Evolutionary conservation across 2,797 vertebrate genomes (phyloP).

Genomic region (Mormyrus proboscirostris): DNA sequence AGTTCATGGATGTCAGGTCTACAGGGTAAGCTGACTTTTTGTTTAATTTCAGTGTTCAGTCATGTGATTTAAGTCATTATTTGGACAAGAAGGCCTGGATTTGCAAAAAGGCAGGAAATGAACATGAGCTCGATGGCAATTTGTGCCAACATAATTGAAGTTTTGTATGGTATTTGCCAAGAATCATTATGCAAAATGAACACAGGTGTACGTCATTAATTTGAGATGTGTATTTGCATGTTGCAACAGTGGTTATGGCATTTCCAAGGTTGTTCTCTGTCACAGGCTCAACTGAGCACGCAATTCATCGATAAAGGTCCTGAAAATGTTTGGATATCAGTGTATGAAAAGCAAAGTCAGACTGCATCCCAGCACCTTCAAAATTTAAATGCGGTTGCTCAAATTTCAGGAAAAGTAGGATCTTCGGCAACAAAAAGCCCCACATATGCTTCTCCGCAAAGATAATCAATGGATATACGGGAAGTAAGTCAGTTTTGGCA

Average conservation of each 20-base stretch:
- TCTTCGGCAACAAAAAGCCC: background rate
- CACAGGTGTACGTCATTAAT: background rate
- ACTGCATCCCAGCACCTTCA: background rate
- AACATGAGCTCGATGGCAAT: background rate
- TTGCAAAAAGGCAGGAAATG: background rate
- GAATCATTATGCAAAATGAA: background rate
- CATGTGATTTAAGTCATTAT: conserved; percentile 14
- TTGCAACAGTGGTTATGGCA: background rate
- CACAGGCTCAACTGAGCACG: background rate
- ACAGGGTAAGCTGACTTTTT: background rate
- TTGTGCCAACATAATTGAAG: background rate
- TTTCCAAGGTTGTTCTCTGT: background rate
- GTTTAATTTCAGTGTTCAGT: conserved; percentile 8
- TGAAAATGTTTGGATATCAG: background rate
- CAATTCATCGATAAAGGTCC: background rate
- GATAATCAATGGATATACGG: background rate
- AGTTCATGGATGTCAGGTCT: background rate
- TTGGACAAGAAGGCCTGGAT: background rate
- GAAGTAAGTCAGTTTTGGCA: background rate
- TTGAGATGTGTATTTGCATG: background rate
- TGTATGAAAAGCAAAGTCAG: background rate
- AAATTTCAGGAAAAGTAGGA: background rate
- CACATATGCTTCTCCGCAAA: background rate
- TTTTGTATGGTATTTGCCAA: background rate
- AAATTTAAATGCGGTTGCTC: background rate